Conservation (phyloP, 2,113 vertebrate species). For the Ptychochromis oligacanthus region DNA sequence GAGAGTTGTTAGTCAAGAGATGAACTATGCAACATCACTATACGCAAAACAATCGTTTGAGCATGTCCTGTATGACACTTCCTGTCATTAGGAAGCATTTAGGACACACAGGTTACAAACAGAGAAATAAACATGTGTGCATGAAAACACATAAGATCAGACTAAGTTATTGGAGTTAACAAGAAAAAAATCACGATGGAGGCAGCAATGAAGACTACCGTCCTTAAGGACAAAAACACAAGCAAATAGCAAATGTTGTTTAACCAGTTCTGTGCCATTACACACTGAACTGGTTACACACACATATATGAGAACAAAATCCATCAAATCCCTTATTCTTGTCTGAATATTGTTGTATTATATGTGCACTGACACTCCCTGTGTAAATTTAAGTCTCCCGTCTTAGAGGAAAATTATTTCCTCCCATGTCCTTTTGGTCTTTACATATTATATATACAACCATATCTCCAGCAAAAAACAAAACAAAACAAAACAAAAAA, state of each 20-base stretch:
- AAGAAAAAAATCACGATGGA: background rate
- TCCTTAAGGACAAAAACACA: background rate
- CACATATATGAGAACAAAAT: background rate
- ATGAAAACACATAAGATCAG: background rate
- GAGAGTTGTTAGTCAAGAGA: conserved; percentile 73
- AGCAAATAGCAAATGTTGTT: background rate
- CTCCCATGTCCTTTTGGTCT: background rate
- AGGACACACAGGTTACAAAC: background rate
- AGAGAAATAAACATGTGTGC: background rate
- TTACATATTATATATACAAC: background rate
- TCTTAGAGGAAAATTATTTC: background rate
- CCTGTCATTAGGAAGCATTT: background rate
- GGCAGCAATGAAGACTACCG: background rate
- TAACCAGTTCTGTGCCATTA: background rate
- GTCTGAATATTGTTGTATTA: background rate
- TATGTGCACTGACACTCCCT: background rate
- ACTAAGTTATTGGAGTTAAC: background rate
- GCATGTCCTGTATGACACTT: background rate
- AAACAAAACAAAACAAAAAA: no score
- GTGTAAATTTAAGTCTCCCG: background rate
- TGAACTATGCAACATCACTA: conserved; percentile 6
- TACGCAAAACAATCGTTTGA: background rate
- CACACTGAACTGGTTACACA: background rate
- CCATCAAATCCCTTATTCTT: background rate
- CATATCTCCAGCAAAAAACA: background rate